A percentile compares a stretch with the other conserved stretches of the same genome.
These are phyloP conservation scores for Pyralis farinalis DNA, from an alignment of 2,888 invertebrate species.

Conservation along the genomic window DNA sequence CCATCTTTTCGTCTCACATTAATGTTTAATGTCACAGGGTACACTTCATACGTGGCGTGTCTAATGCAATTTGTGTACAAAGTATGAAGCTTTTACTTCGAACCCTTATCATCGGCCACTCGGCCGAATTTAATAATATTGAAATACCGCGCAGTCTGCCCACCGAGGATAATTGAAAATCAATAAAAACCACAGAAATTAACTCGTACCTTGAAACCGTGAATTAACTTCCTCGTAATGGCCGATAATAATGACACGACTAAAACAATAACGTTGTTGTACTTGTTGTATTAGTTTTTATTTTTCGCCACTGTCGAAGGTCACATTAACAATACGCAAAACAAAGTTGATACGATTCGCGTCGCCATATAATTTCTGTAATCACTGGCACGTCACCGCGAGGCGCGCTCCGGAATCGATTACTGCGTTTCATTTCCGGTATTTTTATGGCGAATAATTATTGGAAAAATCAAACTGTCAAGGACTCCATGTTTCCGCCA, in stretches of 20 bases:
- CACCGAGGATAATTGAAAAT: constrained; percentile 23
- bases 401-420: constrained; percentile 73
- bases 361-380: constrained; percentile 77
- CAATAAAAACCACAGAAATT: constrained; percentile 43
- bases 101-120: constrained; percentile 19
- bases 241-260: constrained; percentile 69
- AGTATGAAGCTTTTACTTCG: constrained; percentile 53
- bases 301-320: constrained; percentile 67
- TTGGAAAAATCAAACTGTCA: constrained; percentile 73
- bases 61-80: constrained; percentile 66
- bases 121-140: constrained; percentile 4
- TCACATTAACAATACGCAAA: constrained; percentile 68
- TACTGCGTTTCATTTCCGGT: constrained; percentile 74
- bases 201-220: constrained; percentile 61
- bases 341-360: constrained; percentile 70
- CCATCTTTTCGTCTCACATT: constrained; percentile 79
- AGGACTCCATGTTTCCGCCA: constrained; percentile 64
- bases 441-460: constrained; percentile 73
- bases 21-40: constrained; percentile 75
- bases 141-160: constrained; percentile 2
- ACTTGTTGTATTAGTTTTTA: constrained; percentile 75
- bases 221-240: constrained; percentile 70
- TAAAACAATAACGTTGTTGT: constrained; percentile 73
- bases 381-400: constrained; percentile 70
- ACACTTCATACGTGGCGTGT: constrained; percentile 73